Base-by-base conservation (phyloP, 1,140 invertebrate genomes). In the Drosophila busckii region DNA sequence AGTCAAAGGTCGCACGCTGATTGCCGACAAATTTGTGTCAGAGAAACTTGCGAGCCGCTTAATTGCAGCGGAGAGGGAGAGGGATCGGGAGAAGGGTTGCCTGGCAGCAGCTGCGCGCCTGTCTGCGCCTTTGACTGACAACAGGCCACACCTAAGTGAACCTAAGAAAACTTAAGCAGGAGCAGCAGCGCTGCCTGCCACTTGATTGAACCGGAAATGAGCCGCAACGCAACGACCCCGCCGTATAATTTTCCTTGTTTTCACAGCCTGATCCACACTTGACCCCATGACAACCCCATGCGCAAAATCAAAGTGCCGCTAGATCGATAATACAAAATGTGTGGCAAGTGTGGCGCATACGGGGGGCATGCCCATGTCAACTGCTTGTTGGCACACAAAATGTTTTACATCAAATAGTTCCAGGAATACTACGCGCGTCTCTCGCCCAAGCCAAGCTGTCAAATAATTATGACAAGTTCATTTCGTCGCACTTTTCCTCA, bases 391-490 rank as follows among this genome's bases (percentile, higher is more conserved):
- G n/a, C 25, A 17, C n/a, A 52, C 73, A 61, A 62, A 82, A 80
- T 75, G 69, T 59, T 82, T 82, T 80, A 80, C 75, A 80, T 80
- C 60, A 75, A 66, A 59, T 46, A 35, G 29, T 75, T 65, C 65
- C 55, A 38, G 28, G 52, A 61, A 65, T 4, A 12, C 2, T 19
- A 2, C 22, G 10, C 3, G n/a, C 20, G 3, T 16, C 25, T 59
- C 61, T 58, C 60, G 60, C 65, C 73, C 73, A 80, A 66, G 46
- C 46, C 40, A 65, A 66, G n/a, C 75, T 80, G 73, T 80, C 75
- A 80, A 80, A 80, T 82, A 80, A 80, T 80, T 80, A 80, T 80
- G 75, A 80, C 75, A 80, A 80, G 75, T 80, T 80, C 75, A 80
- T 80, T 80, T 80, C 75, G 76, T 58, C 55, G 75, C 66, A 82